Conservation (phyloP, 2,797 vertebrate species). For the Novumbra hubbsi region DNA sequence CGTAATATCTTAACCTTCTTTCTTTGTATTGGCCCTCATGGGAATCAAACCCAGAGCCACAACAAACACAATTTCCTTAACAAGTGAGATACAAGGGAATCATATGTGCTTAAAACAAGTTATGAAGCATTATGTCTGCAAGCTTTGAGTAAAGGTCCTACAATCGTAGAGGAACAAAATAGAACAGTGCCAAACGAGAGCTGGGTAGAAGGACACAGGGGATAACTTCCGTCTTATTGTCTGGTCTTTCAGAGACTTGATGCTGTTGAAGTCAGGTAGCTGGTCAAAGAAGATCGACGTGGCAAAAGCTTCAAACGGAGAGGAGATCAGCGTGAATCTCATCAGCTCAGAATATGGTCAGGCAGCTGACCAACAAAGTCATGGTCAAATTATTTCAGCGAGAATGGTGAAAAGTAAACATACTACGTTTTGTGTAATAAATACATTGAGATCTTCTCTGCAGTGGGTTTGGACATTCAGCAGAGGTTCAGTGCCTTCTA, state of each 20-base stretch:
- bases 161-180: not conserved
- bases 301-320: conserved; percentile 77
- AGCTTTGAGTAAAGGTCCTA: not conserved
- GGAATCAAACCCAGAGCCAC: no score
- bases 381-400: not conserved
- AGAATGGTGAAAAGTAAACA: not conserved
- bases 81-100: not conserved
- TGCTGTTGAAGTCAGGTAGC: conserved; percentile 82
- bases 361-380: conserved; percentile 2
- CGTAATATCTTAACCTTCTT: not conserved
- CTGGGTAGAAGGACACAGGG: no score
- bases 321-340: conserved; percentile 86
- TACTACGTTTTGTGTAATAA: not conserved
- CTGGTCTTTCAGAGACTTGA: conserved; percentile 78
- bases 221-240: not conserved
- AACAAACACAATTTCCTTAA: no score
- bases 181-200: not conserved
- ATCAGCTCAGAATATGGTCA: conserved; percentile 97
- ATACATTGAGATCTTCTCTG: conserved; percentile 26
- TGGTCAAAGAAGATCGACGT: conserved; percentile 92
- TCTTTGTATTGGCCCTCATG: no score
- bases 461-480: conserved; percentile 93
- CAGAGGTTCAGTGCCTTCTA: conserved; percentile 80
- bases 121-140: not conserved
- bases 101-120: not conserved